phyloP scores from a whole-genome alignment of 1,140 invertebrate genomes.

The Pararge aegeria region DNA sequence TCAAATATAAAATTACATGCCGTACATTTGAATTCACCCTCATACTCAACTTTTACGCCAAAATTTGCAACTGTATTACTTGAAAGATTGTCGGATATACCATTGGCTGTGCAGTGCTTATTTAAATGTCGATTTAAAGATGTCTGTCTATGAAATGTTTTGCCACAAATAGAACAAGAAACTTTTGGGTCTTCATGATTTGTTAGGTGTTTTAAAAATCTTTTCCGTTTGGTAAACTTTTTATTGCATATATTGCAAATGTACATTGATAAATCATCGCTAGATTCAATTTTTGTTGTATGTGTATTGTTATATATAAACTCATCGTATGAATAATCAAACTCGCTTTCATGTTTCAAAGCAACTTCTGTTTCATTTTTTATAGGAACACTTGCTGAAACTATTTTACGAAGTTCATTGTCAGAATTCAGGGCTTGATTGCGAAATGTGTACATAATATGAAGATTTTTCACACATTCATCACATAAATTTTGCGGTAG shows the following conservation, averaged over 20 bases:
- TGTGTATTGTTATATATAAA: conserved; percentile 23
- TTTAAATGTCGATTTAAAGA: conserved; percentile 49
- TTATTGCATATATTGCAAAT: conserved; percentile 41
- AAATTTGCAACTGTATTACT: background rate
- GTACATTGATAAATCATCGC: conserved; percentile 22
- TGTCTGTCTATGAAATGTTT: conserved; percentile 47
- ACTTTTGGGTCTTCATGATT: conserved; percentile 35
- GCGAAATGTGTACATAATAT: conserved; percentile 58
- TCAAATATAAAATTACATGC: conserved; percentile 54
- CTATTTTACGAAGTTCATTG: conserved; percentile 50
- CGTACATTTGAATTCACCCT: conserved; percentile 45
- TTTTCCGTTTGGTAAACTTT: conserved; percentile 40
- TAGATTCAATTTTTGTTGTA: conserved; percentile 30
- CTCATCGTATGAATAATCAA: conserved; percentile 34
- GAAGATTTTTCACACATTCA: conserved; percentile 56
- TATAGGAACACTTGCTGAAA: conserved; percentile 24
- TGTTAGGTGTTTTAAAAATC: conserved; percentile 45
- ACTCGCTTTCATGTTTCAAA: conserved; percentile 28
- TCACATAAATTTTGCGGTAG: conserved; percentile 69
- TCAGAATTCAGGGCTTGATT: conserved; percentile 52
- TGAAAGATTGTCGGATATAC: conserved; percentile 1
- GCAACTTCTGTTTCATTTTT: conserved; percentile 48
- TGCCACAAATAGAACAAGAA: conserved; percentile 46
- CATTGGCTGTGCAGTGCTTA: conserved; percentile 39
- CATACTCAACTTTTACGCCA: conserved; percentile 33